phyloP scores from a whole-genome alignment of 1,140 invertebrate genomes.

The Aricia agestis region DNA sequence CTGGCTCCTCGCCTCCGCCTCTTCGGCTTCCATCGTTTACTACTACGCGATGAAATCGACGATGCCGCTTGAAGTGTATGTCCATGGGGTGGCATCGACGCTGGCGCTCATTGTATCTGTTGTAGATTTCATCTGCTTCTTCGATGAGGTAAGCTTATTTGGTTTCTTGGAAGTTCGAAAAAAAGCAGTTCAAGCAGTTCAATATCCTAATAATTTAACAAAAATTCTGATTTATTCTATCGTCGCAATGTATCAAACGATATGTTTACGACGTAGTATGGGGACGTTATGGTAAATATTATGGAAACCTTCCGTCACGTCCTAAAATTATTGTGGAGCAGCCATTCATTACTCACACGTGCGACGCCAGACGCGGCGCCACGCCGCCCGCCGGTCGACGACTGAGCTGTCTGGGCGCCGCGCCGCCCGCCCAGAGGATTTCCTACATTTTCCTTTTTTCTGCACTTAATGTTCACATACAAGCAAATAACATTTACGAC shows the following conservation, averaged over 20 bases:
- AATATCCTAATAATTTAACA: no score
- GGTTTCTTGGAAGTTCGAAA: no score
- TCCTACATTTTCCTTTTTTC: neutral
- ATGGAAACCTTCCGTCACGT: neutral
- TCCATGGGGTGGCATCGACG: slow-evolving; percentile 43
- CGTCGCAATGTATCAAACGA: no score
- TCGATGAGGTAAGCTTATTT: slow-evolving; percentile 53
- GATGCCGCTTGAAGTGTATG: slow-evolving; percentile 45
- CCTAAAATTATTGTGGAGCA: slow-evolving; percentile 7
- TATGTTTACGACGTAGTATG: neutral
- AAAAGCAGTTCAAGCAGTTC: no score
- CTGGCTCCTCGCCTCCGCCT: slow-evolving; percentile 47
- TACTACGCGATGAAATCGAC: slow-evolving; percentile 31
- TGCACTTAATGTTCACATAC: slow-evolving; percentile 7
- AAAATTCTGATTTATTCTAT: no score
- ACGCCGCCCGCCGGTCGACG: slow-evolving; percentile 1
- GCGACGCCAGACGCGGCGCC: slow-evolving; percentile 24
- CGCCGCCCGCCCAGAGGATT: neutral
- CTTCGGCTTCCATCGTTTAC: slow-evolving; percentile 45
- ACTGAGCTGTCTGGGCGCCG: neutral
- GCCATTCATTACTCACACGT: slow-evolving; percentile 11
- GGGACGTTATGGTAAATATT: neutral
- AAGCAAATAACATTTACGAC: neutral
- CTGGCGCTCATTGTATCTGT: slow-evolving; percentile 44
- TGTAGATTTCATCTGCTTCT: slow-evolving; percentile 63